Evolutionary conservation across 2,113 vertebrate species (phyloP).

Genomic region (Scopus umbretta): DNA sequence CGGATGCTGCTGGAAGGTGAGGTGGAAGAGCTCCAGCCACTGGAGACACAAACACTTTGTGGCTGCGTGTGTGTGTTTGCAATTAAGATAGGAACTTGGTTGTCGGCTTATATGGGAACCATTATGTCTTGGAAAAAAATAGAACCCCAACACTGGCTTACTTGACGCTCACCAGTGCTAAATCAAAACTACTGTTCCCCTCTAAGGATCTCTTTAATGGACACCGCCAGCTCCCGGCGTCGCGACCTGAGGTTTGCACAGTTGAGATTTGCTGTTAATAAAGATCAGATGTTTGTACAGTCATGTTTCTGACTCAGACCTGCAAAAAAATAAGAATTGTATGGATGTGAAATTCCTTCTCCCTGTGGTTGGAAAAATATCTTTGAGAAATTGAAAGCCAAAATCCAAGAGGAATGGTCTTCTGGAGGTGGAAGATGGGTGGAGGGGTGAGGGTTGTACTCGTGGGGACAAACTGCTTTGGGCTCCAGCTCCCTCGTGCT

Average conservation of each 20-base stretch:
- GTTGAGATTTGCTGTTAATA: slow-evolving; percentile 51
- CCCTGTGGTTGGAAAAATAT: slow-evolving; percentile 35
- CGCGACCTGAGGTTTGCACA: slow-evolving; percentile 37
- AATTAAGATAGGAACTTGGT: slow-evolving; percentile 54
- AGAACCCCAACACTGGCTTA: background rate
- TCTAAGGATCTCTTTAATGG: slow-evolving; percentile 42
- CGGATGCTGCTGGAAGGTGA: slow-evolving; percentile 38
- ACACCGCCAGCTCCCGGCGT: slow-evolving; percentile 18
- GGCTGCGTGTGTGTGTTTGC: slow-evolving; percentile 22
- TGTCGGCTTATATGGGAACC: slow-evolving; percentile 14
- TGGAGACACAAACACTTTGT: slow-evolving; percentile 4
- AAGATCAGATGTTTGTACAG: slow-evolving; percentile 62
- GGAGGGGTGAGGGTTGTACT: background rate
- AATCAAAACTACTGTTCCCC: slow-evolving; percentile 57
- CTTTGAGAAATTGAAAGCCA: slow-evolving; percentile 15
- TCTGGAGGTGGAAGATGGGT: background rate
- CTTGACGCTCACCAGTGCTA: slow-evolving; percentile 20
- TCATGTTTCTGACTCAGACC: slow-evolving; percentile 58
- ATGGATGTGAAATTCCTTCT: slow-evolving; percentile 33
- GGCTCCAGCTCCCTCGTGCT: background rate
- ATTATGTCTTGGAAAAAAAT: slow-evolving; percentile 18
- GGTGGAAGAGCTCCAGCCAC: slow-evolving; percentile 30
- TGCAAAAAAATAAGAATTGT: slow-evolving; percentile 19
- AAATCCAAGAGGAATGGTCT: slow-evolving; percentile 2
- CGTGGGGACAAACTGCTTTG: background rate